phyloP scores from a whole-genome alignment of 2,797 vertebrate genomes.

The Peromyscus melanophrys region DNA sequence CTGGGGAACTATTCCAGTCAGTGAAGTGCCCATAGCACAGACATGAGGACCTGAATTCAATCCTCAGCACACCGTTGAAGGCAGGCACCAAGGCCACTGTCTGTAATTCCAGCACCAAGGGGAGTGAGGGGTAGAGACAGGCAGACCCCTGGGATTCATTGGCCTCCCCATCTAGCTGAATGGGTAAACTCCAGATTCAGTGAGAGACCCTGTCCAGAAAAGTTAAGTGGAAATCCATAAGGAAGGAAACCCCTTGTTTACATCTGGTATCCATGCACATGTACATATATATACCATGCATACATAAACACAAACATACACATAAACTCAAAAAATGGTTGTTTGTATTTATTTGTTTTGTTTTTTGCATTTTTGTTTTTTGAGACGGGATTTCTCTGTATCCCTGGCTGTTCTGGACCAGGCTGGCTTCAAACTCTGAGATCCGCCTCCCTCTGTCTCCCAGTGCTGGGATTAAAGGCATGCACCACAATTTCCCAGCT shows the following conservation, averaged over 20 bases:
- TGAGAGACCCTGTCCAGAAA: background rate
- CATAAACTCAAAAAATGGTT: background rate
- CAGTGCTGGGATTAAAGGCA: background rate
- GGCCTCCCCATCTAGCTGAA: background rate
- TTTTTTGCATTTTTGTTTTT: background rate
- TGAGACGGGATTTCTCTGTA: background rate
- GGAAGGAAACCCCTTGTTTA: background rate
- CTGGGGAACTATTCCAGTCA: background rate
- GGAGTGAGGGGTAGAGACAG: background rate
- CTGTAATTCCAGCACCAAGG: background rate
- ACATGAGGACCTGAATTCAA: background rate
- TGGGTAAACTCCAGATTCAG: background rate
- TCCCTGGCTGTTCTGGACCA: background rate
- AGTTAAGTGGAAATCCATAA: background rate
- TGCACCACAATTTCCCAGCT: background rate
- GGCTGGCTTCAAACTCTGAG: background rate
- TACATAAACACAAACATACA: background rate
- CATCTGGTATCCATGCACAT: background rate
- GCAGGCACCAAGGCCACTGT: background rate
- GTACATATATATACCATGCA: background rate
- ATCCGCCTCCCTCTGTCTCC: background rate
- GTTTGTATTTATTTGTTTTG: no score
- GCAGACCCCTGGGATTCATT: background rate
- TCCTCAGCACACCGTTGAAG: background rate
- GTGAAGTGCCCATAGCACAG: background rate